A percentile compares a stretch with the other conserved stretches of the same genome.
phyloP scores from a whole-genome alignment of 1,140 invertebrate genomes.

The Choristoneura fumiferana region DNA sequence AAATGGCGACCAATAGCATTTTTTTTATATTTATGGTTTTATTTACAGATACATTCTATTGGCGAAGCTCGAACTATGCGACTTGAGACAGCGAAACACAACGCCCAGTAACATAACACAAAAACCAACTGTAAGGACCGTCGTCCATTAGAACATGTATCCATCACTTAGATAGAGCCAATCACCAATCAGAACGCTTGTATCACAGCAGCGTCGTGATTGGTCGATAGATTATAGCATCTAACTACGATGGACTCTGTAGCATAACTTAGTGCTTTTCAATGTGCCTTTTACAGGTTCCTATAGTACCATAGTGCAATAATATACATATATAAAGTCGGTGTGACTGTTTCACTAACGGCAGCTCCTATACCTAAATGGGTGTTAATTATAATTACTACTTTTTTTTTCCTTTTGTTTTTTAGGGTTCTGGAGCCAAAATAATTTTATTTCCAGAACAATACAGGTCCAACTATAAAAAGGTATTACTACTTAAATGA shows the following conservation, averaged over 20 bases:
- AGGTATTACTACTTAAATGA: not conserved
- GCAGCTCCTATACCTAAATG: conserved; percentile 27
- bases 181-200: not conserved
- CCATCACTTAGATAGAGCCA: not conserved
- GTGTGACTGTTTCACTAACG: not conserved
- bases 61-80: too few relatives aligned
- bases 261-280: conserved; percentile 48
- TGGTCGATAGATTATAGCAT: not conserved
- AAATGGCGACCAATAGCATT: too few relatives aligned
- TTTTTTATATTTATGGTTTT: too few relatives aligned
- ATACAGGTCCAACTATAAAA: too few relatives aligned
- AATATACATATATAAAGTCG: conserved; percentile 24
- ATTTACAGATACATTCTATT: too few relatives aligned
- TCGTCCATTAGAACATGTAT: not conserved
- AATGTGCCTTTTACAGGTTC: conserved; percentile 56
- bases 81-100: too few relatives aligned
- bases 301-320: conserved; percentile 58
- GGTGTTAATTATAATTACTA: not conserved
- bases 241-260: not conserved
- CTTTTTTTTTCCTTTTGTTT: too few relatives aligned
- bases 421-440: too few relatives aligned
- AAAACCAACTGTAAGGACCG: too few relatives aligned
- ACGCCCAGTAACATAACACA: too few relatives aligned
- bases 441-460: too few relatives aligned
- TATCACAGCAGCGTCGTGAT: not conserved